Base-by-base conservation (phyloP, 2,797 vertebrate species). In the Taeniopygia guttata region DNA sequence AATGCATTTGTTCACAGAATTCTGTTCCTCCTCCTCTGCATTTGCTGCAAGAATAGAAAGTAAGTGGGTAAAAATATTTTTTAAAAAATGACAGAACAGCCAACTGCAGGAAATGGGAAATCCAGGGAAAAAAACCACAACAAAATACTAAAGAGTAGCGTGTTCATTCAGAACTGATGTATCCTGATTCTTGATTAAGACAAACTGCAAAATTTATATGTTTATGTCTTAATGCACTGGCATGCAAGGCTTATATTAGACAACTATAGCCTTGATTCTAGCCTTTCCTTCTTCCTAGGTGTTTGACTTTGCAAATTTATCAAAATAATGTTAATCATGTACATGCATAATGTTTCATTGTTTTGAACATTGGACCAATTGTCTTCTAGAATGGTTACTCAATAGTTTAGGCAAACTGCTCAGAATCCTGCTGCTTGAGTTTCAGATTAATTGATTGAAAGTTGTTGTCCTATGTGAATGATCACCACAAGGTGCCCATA, bases 101-200 rank as follows among this genome's bases (percentile, higher is more conserved):
- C 43, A 85, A 18, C 13, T 51, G 7, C 48, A 83, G 56, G 17
- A 59, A 89, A 66, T 30, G 13, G 67, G 19, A 79, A 85, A 78
- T 63, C 10, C 23, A 51, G 20, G 27, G 22, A 9, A 45, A 51
- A 72, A n/a, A 15, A 0, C 0, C 7, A 6, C 6, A 32, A 43
- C 36, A 54, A 80, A 87, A 36, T 68, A 43, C 22, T 58, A 34
- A 55, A 40, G 12, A 55, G 3, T 36, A 12, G 17, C 23, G 5
- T 19, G 7, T 77, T 69, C 70, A 11, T 70, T 81, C 12, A 81
- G 54, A 72, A 32, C 5, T 56, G 26, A 45, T 38, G 8, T 23
- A 60, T 84, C 34, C 12, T 49, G 36, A 23, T 43, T 54, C 46
- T 75, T 87, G 40, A 81, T 46, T 59, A 52, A 89, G 36, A 25